A percentile compares a stretch with the other conserved stretches of the same genome.
phyloP scores from a whole-genome alignment of 1,140 invertebrate species.

The Drosophila miranda region DNA sequence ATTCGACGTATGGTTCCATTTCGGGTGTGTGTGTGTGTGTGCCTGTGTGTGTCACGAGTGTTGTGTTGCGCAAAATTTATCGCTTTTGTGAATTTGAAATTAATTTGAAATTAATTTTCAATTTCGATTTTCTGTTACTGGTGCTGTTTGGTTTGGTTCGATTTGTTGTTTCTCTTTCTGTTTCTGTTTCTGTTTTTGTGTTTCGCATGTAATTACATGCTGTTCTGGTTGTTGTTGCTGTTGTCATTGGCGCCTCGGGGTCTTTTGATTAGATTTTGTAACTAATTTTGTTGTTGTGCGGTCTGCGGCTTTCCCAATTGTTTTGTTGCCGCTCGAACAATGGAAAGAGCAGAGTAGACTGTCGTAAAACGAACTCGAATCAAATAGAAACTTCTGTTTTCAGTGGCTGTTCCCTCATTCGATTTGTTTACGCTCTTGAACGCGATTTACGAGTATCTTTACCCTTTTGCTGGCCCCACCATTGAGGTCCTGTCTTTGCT shows the following conservation, averaged over 20 bases:
- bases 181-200: conserved; percentile 3
- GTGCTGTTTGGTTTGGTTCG: conserved; percentile 19
- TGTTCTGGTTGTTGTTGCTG: conserved; percentile 38
- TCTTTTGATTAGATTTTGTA: conserved; percentile 75
- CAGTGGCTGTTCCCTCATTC: conserved; percentile 20
- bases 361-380: conserved; percentile 33
- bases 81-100: conserved; percentile 74
- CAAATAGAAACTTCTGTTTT: conserved; percentile 20
- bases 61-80: conserved; percentile 65
- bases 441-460: conserved; percentile 11
- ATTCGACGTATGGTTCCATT: not conserved
- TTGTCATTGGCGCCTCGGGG: conserved; percentile 63
- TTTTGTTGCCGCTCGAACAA: conserved; percentile 17
- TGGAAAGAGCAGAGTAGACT: conserved; percentile 11
- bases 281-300: conserved; percentile 64
- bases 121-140: conserved; percentile 54
- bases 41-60: conserved; percentile 56
- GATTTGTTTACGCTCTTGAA: conserved; percentile 24
- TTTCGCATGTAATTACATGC: conserved; percentile 60
- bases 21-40: conserved; percentile 1
- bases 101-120: conserved; percentile 79
- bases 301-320: conserved; percentile 54
- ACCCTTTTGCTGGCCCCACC: not conserved
- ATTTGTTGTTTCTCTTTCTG: conserved; percentile 26
- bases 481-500: conserved; percentile 4